Percentiles rank a stretch among this genome's conserved stretches.
These are phyloP conservation scores for Cyclina sinensis DNA, from an alignment of 1,140 invertebrate species.

Conservation along the genomic window DNA sequence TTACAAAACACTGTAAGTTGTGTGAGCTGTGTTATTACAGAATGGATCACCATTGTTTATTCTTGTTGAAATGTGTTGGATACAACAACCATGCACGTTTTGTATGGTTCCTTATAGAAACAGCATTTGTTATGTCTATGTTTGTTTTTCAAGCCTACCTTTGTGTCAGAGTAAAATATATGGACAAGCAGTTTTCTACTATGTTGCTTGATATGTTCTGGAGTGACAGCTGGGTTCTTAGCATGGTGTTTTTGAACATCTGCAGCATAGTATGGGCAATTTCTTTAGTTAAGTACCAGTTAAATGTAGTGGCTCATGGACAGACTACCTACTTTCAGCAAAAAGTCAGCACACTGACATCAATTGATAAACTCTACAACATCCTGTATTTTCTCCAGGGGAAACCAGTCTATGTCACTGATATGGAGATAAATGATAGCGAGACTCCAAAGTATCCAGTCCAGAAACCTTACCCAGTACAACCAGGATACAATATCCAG, in stretches of 20 bases:
- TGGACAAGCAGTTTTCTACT: neutral
- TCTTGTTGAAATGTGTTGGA: conserved; percentile 83
- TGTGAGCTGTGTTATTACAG: conserved; percentile 80
- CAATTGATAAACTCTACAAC: conserved; percentile 71
- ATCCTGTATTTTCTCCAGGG: conserved; percentile 72
- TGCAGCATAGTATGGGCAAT: conserved; percentile 72
- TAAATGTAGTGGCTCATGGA: conserved; percentile 71
- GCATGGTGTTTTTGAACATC: conserved; percentile 73
- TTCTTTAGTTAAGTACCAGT: conserved; percentile 74
- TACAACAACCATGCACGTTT: conserved; percentile 81
- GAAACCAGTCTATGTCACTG: conserved; percentile 29
- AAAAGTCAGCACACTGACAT: conserved; percentile 63
- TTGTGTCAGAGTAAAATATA: conserved; percentile 62
- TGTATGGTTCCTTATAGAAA: conserved; percentile 77
- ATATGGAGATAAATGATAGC: conserved; percentile 25
- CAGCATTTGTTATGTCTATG: conserved; percentile 66
- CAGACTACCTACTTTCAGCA: conserved; percentile 75
- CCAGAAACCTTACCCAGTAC: neutral
- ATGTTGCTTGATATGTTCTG: conserved; percentile 63
- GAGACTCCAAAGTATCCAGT: neutral
- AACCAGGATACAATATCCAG: neutral
- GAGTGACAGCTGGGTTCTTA: conserved; percentile 73
- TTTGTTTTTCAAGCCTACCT: conserved; percentile 69
- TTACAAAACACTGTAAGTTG: conserved; percentile 82
- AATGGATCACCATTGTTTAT: conserved; percentile 85